Percentiles rank a stretch among this genome's conserved stretches.
These are phyloP conservation scores for Formicarius rufipectus DNA, from an alignment of 2,113 vertebrate genomes.

Conservation along the genomic window DNA sequence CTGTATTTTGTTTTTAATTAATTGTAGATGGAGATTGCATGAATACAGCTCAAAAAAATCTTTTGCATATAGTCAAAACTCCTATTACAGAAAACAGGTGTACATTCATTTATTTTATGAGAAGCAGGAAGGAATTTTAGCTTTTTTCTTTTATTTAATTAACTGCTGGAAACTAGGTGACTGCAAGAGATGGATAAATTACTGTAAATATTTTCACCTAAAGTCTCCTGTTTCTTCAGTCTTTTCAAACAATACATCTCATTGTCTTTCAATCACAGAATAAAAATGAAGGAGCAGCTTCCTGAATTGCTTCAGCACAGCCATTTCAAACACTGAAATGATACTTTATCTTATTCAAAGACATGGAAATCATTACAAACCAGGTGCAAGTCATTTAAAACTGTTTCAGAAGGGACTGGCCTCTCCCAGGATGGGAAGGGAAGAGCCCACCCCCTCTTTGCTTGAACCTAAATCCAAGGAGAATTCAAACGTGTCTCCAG, in stretches of 20 bases:
- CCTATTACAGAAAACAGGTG: neutral
- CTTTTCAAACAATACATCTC: neutral
- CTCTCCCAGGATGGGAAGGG: neutral
- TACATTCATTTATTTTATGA: neutral
- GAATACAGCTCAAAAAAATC: neutral
- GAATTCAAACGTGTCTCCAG: neutral
- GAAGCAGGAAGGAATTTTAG: neutral
- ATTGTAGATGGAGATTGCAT: neutral
- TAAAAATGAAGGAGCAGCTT: neutral
- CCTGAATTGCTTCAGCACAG: neutral
- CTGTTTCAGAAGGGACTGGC: neutral
- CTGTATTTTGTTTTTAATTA: neutral
- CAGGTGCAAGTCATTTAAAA: neutral
- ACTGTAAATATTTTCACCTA: neutral
- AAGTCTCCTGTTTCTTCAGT: neutral
- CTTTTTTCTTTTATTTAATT: neutral
- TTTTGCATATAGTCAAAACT: neutral
- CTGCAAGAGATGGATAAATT: neutral
- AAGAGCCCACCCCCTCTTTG: neutral
- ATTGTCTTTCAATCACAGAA: neutral
- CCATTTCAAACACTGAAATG: neutral
- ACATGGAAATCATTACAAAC: neutral
- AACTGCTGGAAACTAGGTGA: neutral
- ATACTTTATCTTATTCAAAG: neutral
- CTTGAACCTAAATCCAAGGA: neutral